These are phyloP conservation scores for Rhincodon typus DNA, from an alignment of 2,797 vertebrate species.

Conservation along the genomic window DNA sequence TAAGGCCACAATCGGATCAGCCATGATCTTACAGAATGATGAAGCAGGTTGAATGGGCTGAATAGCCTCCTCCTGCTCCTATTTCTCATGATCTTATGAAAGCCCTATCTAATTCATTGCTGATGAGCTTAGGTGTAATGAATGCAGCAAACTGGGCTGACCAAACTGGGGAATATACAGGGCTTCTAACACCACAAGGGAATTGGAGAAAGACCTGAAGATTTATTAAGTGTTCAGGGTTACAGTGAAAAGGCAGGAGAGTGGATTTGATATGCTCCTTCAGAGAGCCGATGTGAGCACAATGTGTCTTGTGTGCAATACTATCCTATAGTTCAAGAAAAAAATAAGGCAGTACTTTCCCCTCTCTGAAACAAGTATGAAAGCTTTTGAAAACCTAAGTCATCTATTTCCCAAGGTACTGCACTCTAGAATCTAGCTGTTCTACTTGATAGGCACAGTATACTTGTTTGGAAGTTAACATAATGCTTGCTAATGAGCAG, in stretches of 20 bases:
- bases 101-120: neutral
- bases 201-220: no score
- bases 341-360: neutral
- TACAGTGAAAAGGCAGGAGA: no score
- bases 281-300: no score
- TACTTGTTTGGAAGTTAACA: neutral
- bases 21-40: no score
- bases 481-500: neutral
- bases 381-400: neutral
- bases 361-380: neutral
- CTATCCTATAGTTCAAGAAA: no score
- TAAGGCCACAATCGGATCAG: no score
- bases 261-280: no score
- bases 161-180: neutral
- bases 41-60: no score
- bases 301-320: no score
- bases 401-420: constrained; percentile 6
- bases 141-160: neutral
- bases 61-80: no score
- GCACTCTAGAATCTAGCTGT: neutral
- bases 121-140: neutral
- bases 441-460: neutral
- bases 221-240: no score
- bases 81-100: neutral
- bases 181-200: neutral